Base-by-base conservation (phyloP, 2,113 vertebrate species). In the Xiphorhynchus elegans region DNA sequence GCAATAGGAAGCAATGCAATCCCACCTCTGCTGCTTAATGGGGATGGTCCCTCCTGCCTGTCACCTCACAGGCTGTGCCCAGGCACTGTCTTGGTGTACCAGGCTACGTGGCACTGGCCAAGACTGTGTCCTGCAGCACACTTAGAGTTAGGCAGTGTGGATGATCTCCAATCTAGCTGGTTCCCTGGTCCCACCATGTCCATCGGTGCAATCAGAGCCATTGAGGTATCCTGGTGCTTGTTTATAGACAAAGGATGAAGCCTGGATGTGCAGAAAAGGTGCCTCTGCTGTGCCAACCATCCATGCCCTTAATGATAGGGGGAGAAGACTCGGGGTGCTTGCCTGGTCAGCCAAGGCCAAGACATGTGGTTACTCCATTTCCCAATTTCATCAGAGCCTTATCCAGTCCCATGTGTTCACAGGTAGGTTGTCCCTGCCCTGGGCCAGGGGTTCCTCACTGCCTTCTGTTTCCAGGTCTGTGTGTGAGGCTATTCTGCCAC, bases 401-500 rank as follows among this genome's bases (percentile, higher is more conserved):
- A 29, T 29, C 40, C 46, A 75, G 20, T 1, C 15, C 33, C 10
- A 20, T 0, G 2, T 31, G 40, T 13, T 42, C 29, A 63, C 19
- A 33, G 39, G 10, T 40, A 69, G 42, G 5, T 46, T 66, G 46
- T 47, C 21, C 42, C 21, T 53, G n/a, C 35, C 84, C 44, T 13
- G 25, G 12, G 7, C 33, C 31, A 33, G 2, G 1, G 13, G 10
- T 5, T 83, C 35, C 68, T 74, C 24, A 0, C 59, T 67, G 60
- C 24, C 35, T 78, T 47, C 10, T n/a, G 0, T 62, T 92, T 84
- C 31, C 40, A 87, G 76, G 20, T 73, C 69, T 16, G 2, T 88
- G 76, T 17, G 66, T 94, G 79, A 94, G 64, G 86, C 62, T 90
- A 33, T 88, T 95, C 82, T 96, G 87, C 95, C 89, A 91, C 88